These are phyloP conservation scores for Amyelois transitella DNA, from an alignment of 1,140 invertebrate species.

Conservation along the genomic window DNA sequence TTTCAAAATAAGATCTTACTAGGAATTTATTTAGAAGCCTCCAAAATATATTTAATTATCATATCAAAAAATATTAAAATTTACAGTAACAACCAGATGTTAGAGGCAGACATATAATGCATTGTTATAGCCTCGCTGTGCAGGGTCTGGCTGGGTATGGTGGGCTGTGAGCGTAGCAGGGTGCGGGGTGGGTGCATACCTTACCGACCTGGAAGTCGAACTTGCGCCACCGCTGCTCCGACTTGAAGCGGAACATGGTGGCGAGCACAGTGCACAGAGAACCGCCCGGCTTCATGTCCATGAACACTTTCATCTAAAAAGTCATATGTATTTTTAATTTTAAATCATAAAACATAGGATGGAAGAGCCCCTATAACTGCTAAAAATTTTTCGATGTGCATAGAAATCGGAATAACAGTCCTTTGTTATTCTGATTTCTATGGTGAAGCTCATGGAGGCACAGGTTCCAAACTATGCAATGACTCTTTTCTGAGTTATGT, in stretches of 20 bases:
- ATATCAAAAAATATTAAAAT: neutral
- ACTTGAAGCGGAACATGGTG: slow-evolving; percentile 95
- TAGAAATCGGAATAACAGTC: no score
- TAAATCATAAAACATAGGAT: no score
- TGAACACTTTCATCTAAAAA: slow-evolving; percentile 90
- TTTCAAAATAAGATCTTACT: no score
- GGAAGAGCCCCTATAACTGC: no score
- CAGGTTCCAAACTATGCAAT: no score
- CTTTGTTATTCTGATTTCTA: no score
- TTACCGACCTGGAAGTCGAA: slow-evolving; percentile 92
- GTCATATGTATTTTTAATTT: no score
- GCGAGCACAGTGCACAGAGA: slow-evolving; percentile 94
- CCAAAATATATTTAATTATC: neutral
- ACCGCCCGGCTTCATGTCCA: slow-evolving; percentile 96
- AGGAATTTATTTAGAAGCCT: neutral
- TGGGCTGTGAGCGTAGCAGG: slow-evolving; percentile 33
- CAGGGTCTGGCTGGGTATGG: slow-evolving; percentile 16
- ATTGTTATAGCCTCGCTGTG: slow-evolving; percentile 36
- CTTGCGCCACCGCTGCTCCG: slow-evolving; percentile 95
- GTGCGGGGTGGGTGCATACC: slow-evolving; percentile 74
- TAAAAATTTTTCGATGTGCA: no score
- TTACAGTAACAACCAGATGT: slow-evolving; percentile 5
- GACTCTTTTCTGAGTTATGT: no score
- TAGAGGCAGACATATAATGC: slow-evolving; percentile 24
- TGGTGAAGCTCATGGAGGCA: no score